Evolutionary conservation across 1,140 invertebrate genomes (phyloP).

Genomic region (Rhizoglyphus robini): DNA sequence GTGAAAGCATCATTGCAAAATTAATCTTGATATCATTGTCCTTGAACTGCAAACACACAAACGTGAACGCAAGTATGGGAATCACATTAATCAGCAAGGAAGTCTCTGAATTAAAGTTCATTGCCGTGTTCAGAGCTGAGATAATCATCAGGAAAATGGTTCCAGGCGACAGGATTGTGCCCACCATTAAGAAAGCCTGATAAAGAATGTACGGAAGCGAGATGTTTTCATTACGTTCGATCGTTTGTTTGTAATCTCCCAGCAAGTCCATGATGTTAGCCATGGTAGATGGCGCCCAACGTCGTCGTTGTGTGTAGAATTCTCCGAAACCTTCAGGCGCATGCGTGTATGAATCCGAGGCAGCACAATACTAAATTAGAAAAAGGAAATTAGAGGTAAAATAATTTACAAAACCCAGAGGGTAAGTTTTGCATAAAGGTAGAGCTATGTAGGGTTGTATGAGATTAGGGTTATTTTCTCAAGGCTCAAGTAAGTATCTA

Average conservation of each 20-base stretch:
- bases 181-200: slow-evolving; percentile 39
- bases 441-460: too few relatives aligned
- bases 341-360: too few relatives aligned
- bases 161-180: slow-evolving; percentile 46
- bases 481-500: too few relatives aligned
- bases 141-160: slow-evolving; percentile 50
- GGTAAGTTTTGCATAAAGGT: too few relatives aligned
- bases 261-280: too few relatives aligned
- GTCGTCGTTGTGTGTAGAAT: slow-evolving; percentile 47
- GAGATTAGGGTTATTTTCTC: too few relatives aligned
- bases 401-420: too few relatives aligned
- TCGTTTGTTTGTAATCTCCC: slow-evolving; percentile 38
- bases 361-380: too few relatives aligned
- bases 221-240: slow-evolving; percentile 44
- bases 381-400: too few relatives aligned
- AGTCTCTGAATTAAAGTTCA: slow-evolving; percentile 32
- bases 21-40: slow-evolving; percentile 50
- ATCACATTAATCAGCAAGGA: slow-evolving; percentile 37
- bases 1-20: slow-evolving; percentile 42
- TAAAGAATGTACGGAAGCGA: slow-evolving; percentile 42
- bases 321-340: slow-evolving; percentile 44
- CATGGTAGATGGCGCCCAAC: slow-evolving; percentile 53
- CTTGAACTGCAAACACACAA: slow-evolving; percentile 37
- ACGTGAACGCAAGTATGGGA: slow-evolving; percentile 37
- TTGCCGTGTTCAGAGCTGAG: slow-evolving; percentile 43